Base-by-base conservation (phyloP, 2,888 invertebrate species). In the Cerastoderma edule region DNA sequence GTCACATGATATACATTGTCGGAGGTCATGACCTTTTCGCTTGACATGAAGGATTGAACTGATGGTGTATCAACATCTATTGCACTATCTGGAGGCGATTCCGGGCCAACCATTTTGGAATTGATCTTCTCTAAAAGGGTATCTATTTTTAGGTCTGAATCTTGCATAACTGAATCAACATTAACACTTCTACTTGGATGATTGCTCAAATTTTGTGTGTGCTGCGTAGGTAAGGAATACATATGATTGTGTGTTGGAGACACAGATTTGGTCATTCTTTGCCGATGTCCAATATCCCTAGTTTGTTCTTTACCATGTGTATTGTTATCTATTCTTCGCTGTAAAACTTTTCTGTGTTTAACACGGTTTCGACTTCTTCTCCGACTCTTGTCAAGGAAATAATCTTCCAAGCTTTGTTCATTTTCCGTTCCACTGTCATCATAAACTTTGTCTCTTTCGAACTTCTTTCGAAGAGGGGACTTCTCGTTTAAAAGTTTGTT, bases 81-180 rank as follows among this genome's bases (percentile, higher is more conserved):
- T 56, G 88, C 86, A 85, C 86, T 87, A 60, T 88, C 87, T 13
- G 86, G 84, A 8, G 84, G 83, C 0, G 87, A 87, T 19, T 85
- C 85, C 8, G 80, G 84, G 67, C 80, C 72, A 10, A 57, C 50
- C 35, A 75, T 67, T 67, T 78, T 74, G 65, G 33, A 33, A 28
- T 46, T 69, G 10, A 82, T 75, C n/a, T 77, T 79, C 53, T 69
- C 77, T 16, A 79, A 39, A 39, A 79, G 39, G 13, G 76, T 72
- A 53, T 78, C 74, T 6, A 77, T 77, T 60, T 79, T 75, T 24
- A 78, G 28, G 70, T 82, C 82, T 16, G 78, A 64, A 27, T 79
- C 68, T 2, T 70, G 63, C 1, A 82, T 72, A 10, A 81, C 65
- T 13, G 71, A 22, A 39, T 78, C 73, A 10, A 78, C 65, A 48